Base-by-base conservation (phyloP, 2,888 invertebrate species). In the Eupithecia exiguata region DNA sequence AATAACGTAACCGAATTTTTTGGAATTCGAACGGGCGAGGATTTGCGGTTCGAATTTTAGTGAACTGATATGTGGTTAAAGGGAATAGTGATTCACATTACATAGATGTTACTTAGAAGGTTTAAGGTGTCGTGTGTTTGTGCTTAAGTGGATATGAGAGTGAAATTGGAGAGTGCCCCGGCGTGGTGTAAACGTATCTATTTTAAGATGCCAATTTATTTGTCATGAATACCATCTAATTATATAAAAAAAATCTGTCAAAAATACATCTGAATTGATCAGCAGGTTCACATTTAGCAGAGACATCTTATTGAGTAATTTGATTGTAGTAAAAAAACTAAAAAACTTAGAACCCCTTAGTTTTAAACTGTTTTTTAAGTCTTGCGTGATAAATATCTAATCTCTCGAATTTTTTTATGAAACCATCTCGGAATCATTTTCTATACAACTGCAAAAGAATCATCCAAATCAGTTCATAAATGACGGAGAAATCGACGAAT, bases 141-240 rank as follows among this genome's bases (percentile, higher is more conserved):
- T 69, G 74, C 71, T 21, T 38, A 35, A 69, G 61, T 74, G 68
- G 62, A 68, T 77, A 69, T 69, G 46, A 68, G 74, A 72, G 76
- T 86, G 85, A 35, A 82, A 84, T 84, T 79, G 83, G 84, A 86
- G 84, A 85, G 80, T 82, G 82, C 83, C 82, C 84, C 82, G 82
- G 75, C 81, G 81, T 81, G 79, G 69, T 82, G 68, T 69, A 53
- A 35, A 35, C 18, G 66, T 68, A 61, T 69, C 82, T 86, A 86
- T 84, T 86, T 84, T 81, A 43, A 82, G 82, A 84, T 76, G 72
- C 73, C 53, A 21, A 62, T 74, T 70, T 25, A 58, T 46, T 53
- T 68, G 58, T 1, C 58, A 58, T 58, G n/a, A 18, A 18, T 35
- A 9, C 7, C 35, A 35, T 16, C 18, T 35, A 16, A n/a, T 46